Base-by-base conservation (phyloP, 2,888 invertebrate species). In the Chirona hameri region DNA sequence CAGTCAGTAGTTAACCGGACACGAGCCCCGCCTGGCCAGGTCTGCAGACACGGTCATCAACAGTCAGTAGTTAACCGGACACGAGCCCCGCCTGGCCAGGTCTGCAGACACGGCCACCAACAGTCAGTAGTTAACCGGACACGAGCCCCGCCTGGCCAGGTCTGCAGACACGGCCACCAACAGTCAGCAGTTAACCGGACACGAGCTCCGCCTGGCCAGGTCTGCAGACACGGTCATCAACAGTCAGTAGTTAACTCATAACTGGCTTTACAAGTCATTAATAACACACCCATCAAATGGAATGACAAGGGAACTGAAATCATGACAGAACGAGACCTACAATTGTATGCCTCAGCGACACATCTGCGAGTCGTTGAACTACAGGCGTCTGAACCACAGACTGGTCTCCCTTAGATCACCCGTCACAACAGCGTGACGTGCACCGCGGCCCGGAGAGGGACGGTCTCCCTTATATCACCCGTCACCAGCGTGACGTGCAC, bases 21-120 rank as follows among this genome's bases (percentile, higher is more conserved):
- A 95, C 86, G 95, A 95, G 0, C 95, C 95, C 0, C 46, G 21
- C 76, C 46, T 76, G 24, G 76, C 76, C 76, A 76, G 24, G 76
- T 76, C 76, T 76, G 76, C 24, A 14, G 29, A n/a, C 10, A 15
- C 60, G 10, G 60, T 39, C 39, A 39, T n/a, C n/a, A n/a, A 10
- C 24, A 60, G 7, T 60, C 60, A 60, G 60, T 10, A 9, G 24
- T 24, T 24, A n/a, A 90, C 89, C 0, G 95, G 95, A 86, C 95
- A 95, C 86, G 95, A 95, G 0, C 95, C 95, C 0, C 46, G 21
- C 76, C 46, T 76, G 24, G 76, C 76, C 76, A 76, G 24, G 76
- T 76, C 76, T 76, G 76, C 24, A 14, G 29, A n/a, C 10, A 15
- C 60, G 10, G 60, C 7, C 39, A 39, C 10, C n/a, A n/a, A 10